Evolutionary conservation across 2,797 vertebrate species (phyloP).

Genomic region (Acropternis orthonyx): DNA sequence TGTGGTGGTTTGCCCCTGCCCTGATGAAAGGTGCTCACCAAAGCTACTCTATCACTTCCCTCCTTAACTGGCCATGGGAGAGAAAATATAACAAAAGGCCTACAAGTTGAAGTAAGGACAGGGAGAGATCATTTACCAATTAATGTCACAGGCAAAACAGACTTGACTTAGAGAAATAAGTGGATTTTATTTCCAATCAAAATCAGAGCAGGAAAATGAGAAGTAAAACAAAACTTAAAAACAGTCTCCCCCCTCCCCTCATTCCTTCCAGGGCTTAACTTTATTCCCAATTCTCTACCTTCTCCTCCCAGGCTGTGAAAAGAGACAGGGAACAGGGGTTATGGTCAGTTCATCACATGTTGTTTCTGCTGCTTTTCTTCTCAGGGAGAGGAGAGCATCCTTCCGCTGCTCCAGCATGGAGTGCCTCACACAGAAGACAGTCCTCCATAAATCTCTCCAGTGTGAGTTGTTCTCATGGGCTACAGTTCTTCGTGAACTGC

Average conservation of each 20-base stretch:
- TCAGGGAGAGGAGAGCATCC: too few species aligned
- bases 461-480: rapidly evolving
- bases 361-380: neutral
- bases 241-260: too few species aligned
- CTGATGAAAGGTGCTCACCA: neutral
- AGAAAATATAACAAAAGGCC: neutral
- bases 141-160: neutral
- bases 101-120: neutral
- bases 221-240: neutral
- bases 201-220: neutral
- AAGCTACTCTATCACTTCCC: neutral
- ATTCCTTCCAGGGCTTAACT: neutral
- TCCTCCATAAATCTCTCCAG: neutral
- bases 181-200: neutral
- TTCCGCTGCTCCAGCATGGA: neutral
- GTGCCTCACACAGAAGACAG: neutral
- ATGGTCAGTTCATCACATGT: rapidly evolving
- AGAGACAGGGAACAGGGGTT: neutral
- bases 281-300: neutral
- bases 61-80: neutral
- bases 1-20: neutral
- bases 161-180: neutral
- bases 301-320: neutral
- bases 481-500: neutral
- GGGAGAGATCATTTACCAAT: too few species aligned